Base-by-base conservation (phyloP, 2,888 invertebrate species). In the Diabrotica balteata region DNA sequence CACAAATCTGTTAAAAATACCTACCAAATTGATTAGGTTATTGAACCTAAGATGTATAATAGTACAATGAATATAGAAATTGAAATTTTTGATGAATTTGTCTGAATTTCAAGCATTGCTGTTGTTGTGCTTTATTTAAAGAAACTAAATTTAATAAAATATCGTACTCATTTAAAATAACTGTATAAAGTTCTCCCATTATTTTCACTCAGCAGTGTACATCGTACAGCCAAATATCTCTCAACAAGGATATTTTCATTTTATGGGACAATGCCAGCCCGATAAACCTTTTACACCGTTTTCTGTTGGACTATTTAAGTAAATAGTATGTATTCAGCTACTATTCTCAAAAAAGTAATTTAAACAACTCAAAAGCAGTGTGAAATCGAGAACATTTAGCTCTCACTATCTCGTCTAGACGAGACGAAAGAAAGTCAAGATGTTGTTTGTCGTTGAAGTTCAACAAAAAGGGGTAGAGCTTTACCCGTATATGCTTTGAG, bases 331-430 rank as follows among this genome's bases (percentile, higher is more conserved):
- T 45, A n/a, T 57, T 57, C 45, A 45, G 8, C 9, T 11, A 22
- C 8, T 52, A 17, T 22, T 52, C 52, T 57, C 9, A 10, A 49
- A 60, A 32, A 50, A 51, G 17, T 42, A 51, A 59, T 32, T 49
- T 32, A 59, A 59, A 50, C 49, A 59, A 42, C n/a, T 59, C 49
- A 59, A 50, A 32, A 50, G 50, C 59, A 50, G 49, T 59, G 49
- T 8, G 51, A 50, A 59, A 59, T 51, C 59, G 42, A 59, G 44
- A 59, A 51, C 43, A 42, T 59, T 59, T 43, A 11, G 44, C 10
- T 52, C 52, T 61, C n/a, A 46, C 61, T 61, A 52, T 61, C 61
- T 61, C 10, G 61, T 61, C 61, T 60, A 61, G 61, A 61, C 61
- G 61, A 61, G 47, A 46, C 11, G 53, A 11, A 51, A 47, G 45